A percentile compares a stretch with the other conserved stretches of the same genome.
phyloP scores from a whole-genome alignment of 2,113 vertebrate species.

The Campylorhamphus procurvoides region DNA sequence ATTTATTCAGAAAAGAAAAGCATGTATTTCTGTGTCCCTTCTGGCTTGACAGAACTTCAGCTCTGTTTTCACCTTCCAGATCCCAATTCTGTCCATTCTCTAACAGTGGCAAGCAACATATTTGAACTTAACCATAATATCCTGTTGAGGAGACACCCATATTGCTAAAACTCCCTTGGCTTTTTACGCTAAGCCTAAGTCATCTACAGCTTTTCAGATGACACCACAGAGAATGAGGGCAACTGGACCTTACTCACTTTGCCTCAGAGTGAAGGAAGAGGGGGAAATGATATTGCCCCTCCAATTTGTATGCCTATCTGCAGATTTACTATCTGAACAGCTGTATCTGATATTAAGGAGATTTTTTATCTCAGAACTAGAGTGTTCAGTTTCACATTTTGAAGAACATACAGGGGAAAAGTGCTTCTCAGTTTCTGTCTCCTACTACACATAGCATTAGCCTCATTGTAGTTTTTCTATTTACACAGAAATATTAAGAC shows the following conservation, averaged over 20 bases:
- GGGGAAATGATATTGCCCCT: neutral
- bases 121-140: neutral
- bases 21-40: neutral
- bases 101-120: neutral
- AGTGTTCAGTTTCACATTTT: neutral
- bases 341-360: neutral
- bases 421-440: neutral
- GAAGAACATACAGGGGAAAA: neutral
- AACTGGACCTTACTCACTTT: neutral
- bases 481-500: neutral
- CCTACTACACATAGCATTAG: rapidly evolving
- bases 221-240: neutral
- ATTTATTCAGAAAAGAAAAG: neutral
- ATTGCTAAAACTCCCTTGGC: neutral
- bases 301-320: neutral
- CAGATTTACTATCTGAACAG: neutral
- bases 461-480: neutral
- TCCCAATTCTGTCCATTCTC: neutral
- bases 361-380: neutral
- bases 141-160: neutral
- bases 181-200: neutral
- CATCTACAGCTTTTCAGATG: neutral
- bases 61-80: neutral
- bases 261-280: neutral
- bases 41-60: neutral